Conservation (phyloP, 2,797 vertebrate genomes). For the Coregonus sp. region DNA sequence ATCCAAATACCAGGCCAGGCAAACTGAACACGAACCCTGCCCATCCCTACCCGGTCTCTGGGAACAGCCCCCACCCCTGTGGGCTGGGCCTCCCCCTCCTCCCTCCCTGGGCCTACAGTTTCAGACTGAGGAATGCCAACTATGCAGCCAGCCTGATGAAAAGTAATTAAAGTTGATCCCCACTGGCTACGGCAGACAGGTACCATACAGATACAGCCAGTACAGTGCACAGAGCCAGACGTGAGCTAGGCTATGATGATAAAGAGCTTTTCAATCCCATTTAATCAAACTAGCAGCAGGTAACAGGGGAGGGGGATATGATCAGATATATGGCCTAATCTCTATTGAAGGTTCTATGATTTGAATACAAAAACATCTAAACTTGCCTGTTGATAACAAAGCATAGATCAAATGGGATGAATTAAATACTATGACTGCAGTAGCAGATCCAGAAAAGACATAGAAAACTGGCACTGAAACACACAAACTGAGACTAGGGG, state of each 20-base stretch:
- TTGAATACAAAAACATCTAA: conserved; percentile 14
- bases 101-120: conserved; percentile 38
- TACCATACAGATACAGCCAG: conserved; percentile 29
- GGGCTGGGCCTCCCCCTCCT: conserved; percentile 25
- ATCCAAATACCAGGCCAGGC: conserved; percentile 35
- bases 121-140: conserved; percentile 67
- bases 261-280: conserved; percentile 23
- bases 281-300: conserved; percentile 59
- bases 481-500: conserved; percentile 5
- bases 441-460: neutral
- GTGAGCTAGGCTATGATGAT: neutral
- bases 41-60: neutral
- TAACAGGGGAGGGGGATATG: conserved; percentile 37
- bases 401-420: no score
- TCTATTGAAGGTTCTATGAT: conserved; percentile 14
- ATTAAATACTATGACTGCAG: no score
- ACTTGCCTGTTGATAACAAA: neutral
- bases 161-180: conserved; percentile 65
- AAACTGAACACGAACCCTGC: conserved; percentile 8
- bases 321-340: conserved; percentile 13
- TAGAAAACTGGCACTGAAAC: neutral
- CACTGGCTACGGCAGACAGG: conserved; percentile 56
- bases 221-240: conserved; percentile 26
- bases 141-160: conserved; percentile 68
- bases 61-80: conserved; percentile 28